Evolutionary conservation across 2,888 invertebrate species (phyloP), one percentile per base, ranked within the genome.

Genomic region (Branchellion lobata): DNA sequence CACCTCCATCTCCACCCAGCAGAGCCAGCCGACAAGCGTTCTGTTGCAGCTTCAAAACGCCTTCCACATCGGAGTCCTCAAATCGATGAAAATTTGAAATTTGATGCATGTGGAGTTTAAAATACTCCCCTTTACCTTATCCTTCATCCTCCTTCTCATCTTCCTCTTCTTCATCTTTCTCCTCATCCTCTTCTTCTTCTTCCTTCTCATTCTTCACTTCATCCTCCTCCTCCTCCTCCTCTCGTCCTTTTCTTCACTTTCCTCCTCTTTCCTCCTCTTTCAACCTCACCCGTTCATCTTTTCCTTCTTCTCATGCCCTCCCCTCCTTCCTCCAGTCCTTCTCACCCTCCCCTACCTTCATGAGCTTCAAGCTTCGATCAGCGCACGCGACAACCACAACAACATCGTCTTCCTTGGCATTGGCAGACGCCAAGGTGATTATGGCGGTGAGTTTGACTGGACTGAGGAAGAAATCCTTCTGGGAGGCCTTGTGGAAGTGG

Each of bases 401-500:
- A 51, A 88, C 83, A 8, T 57, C 73, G 11, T 86, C 86, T 21
- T 86, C 84, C n/a, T n/a, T n/a, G 31, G 85, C 79, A 76, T 83
- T 84, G 29, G 85, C 84, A 29, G 84, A 88, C 14, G 91, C 91
- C 79, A 94, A 87, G 79, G 92, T 91, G 27, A 92, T 90, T 18
- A 57, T 57, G 86, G 95, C 95, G 81, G 93, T 92, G 81, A 97
- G 93, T 85, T 92, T 91, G 86, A 97, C 97, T 29, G 93, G 93
- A 85, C 93, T 94, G 65, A 94, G 89, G 87, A 92, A 94, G n/a
- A 94, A 93, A 85, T 94, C 92, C 27, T 92, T 90, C 85, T 96
- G 96, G 84, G 92, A 92, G 84, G 95, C 93, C 85, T 96, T 95
- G 84, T 92, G 91, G 86, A 94, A 97, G 86, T 94, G 94, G 82